Evolutionary conservation across 2,888 invertebrate species (phyloP), one percentile per base, ranked within the genome.

Genomic region (Pasiphila rectangulata): DNA sequence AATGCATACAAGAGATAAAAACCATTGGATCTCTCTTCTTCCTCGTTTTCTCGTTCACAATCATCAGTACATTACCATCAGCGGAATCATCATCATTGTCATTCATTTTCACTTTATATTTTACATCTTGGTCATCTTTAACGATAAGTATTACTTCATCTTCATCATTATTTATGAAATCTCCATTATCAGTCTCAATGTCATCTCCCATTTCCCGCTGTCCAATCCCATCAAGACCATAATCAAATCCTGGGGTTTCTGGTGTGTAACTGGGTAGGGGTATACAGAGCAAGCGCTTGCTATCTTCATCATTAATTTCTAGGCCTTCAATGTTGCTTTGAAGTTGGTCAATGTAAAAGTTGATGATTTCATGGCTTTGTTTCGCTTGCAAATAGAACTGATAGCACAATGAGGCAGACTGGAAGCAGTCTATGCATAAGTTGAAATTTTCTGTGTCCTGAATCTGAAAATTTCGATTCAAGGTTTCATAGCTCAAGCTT

Each of bases 21-120:
- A 52, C 51, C 85, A 88, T 81, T 0, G 77, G 81, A n/a, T 65
- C 67, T 24, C 86, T 56, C 54, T 78, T 79, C 37, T 72, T 72
- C 17, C 75, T 67, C 1, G 45, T 76, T 3, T 56, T 61, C 3
- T 36, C 56, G 1, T 57, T 59, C 0, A 53, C 29, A 21, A 52
- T 53, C 43, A 34, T 29, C 29, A 51, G 13, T n/a, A 51, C 51
- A 37, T 50, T 49, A 1, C 43, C 46, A 39, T 49, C 46, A 30
- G 44, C 45, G 1, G 47, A 36, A 38, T 45, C 38, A 1, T 44
- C 32, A 1, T 36, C 45, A 3, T 27, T 19, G 3, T 39, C 19
- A 4, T 42, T 29, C 16, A 21, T 32, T 35, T 6, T 9, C 5
- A 75, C n/a, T n/a, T 51, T 69, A 71, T 0, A 51, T 46, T 7